Base-by-base conservation (phyloP, 2,888 invertebrate genomes). In the Hecatera dysodea region DNA sequence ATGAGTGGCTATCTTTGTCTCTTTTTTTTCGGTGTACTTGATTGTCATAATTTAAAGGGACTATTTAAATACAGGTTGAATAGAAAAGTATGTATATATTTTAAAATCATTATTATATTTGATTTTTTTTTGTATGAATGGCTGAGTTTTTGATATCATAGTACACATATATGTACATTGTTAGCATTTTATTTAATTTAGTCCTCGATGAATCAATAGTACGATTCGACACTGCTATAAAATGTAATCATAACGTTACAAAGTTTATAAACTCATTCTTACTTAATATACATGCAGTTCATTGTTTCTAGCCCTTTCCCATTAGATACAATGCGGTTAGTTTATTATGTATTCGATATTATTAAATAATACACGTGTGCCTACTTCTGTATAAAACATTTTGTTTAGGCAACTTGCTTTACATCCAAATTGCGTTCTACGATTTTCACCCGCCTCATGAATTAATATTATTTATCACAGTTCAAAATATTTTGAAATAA, bases 261-360 rank as follows among this genome's bases (percentile, higher is more conserved):
- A 19, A 77, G 78, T 79, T 81, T 79, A 81, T 77, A 81, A 77
- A 78, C 78, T 50, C 24, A 60, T 48, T 29, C 39, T 22, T 22
- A 52, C 64, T n/a, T 57, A 56, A 72, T 22, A 56, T 15, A n/a
- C 53, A 60, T 53, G 44, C 56, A 61, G 39, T 7, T 67, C 76
- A 75, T 77, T 77, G 81, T 77, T 53, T 64, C 67, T 68, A 61
- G 56, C 29, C 17, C 24, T 61, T 65, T 64, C 64, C 33, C 62
- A 65, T 63, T 12, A 60, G 39, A 29, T 50, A 79, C 72, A 79
- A 81, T 67, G 65, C 39, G 11, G 22, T 53, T 52, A 61, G 22
- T 60, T 56, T 63, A 70, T 55, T 55, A 64, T 64, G 33, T 39
- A 60, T 42, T 46, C 66, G n/a, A 50, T 66, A 53, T 66, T 72